These are phyloP conservation scores for Heliangelus exortis DNA, from an alignment of 2,797 vertebrate genomes.

Conservation along the genomic window DNA sequence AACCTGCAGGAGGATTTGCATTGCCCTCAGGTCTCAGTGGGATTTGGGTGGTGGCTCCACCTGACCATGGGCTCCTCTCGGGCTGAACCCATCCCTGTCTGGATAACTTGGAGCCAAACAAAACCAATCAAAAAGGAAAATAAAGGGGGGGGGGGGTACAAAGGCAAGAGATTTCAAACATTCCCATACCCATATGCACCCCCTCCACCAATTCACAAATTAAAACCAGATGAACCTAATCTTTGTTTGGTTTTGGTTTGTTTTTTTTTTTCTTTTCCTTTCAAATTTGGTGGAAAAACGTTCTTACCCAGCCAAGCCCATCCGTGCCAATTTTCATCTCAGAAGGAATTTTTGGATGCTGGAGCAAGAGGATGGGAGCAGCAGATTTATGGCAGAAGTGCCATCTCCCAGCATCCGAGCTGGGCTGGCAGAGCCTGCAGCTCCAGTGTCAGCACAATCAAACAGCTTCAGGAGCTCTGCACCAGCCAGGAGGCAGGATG, in stretches of 20 bases:
- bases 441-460: conserved; percentile 20
- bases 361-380: conserved; percentile 23
- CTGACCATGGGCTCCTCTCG: neutral
- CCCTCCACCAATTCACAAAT: neutral
- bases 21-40: neutral
- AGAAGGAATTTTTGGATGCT: conserved; percentile 24
- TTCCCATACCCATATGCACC: neutral
- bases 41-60: neutral
- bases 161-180: neutral
- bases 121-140: neutral
- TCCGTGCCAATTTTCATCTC: neutral
- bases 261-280: neutral
- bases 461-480: neutral
- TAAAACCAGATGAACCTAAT: neutral
- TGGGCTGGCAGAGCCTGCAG: neutral
- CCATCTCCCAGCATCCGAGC: neutral
- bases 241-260: neutral
- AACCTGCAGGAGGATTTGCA: neutral
- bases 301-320: neutral
- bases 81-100: neutral
- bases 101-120: neutral
- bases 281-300: neutral
- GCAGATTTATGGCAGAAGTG: neutral
- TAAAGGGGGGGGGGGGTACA: neutral
- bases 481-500: neutral